Percentiles rank a stretch among this genome's conserved stretches.
These are phyloP conservation scores for Rhynchopsitta pachyrhyncha DNA, from an alignment of 2,113 vertebrate species.

Conservation along the genomic window DNA sequence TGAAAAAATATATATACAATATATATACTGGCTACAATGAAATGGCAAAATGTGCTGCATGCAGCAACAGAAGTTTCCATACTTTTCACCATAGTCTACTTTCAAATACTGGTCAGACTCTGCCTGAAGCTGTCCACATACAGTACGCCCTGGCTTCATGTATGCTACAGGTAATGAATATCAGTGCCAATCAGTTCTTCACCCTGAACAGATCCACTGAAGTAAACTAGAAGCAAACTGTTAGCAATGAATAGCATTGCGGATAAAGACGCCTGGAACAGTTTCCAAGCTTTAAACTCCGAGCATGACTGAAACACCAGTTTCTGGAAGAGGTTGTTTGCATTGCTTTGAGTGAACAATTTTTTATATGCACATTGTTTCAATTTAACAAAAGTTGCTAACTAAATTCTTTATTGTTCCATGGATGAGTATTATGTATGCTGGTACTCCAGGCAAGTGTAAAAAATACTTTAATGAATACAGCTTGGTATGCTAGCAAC, in stretches of 20 bases:
- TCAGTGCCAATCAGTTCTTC: neutral
- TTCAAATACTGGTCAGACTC: rapidly evolving
- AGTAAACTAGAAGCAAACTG: neutral
- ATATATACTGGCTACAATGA: neutral
- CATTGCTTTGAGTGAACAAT: neutral
- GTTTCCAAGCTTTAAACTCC: neutral
- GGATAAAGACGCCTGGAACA: neutral
- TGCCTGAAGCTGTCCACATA: neutral
- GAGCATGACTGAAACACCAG: neutral
- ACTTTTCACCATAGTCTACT: neutral
- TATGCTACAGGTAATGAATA: neutral
- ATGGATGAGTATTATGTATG: neutral
- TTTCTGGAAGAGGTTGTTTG: neutral
- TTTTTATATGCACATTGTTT: neutral
- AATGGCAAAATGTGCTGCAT: neutral
- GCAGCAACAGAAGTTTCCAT: neutral
- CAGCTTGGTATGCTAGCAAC: neutral
- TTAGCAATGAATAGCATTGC: neutral
- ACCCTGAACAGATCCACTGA: neutral
- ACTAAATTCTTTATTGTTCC: slow-evolving; percentile 13
- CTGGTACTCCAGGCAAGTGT: neutral
- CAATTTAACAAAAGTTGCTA: neutral
- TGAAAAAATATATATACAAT: neutral
- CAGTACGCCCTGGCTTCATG: neutral
- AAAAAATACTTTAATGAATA: neutral